Conservation (phyloP, 2,888 invertebrate genomes). For the Pardosa pseudoannulata region DNA sequence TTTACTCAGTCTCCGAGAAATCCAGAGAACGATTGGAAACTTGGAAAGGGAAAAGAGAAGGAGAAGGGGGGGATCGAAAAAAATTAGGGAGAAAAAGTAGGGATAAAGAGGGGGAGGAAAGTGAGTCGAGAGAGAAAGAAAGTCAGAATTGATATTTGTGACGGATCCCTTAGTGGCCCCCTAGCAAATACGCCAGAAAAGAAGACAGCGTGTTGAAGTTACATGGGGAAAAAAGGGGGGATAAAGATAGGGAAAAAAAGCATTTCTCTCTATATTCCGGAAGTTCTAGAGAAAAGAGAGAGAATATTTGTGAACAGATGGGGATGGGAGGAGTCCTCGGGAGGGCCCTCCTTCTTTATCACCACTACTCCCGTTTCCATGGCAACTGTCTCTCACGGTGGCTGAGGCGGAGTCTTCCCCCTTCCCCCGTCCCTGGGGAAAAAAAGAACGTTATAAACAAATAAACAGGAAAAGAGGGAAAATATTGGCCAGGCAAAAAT, state of each 20-base stretch:
- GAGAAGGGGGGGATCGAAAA: background rate
- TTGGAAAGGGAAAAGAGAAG: background rate
- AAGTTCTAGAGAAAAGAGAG: constrained; percentile 50
- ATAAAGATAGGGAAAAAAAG: constrained; percentile 18
- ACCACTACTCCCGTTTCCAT: constrained; percentile 69
- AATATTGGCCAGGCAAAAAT: constrained; percentile 63
- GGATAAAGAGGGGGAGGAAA: background rate
- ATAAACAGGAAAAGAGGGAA: constrained; percentile 54
- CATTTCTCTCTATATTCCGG: constrained; percentile 65
- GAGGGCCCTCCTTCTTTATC: constrained; percentile 66
- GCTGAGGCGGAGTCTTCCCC: constrained; percentile 31
- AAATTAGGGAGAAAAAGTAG: background rate
- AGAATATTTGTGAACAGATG: constrained; percentile 64
- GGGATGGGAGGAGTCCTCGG: constrained; percentile 50
- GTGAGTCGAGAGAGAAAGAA: background rate
- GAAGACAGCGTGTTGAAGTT: constrained; percentile 65
- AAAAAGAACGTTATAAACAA: constrained; percentile 57
- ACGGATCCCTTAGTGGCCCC: constrained; percentile 39
- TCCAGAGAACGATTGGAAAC: background rate
- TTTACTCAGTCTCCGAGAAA: background rate
- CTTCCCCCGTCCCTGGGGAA: background rate
- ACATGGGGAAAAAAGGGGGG: background rate
- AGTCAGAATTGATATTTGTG: constrained; percentile 62
- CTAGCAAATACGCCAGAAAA: constrained; percentile 44
- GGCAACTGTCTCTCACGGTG: constrained; percentile 68